phyloP scores from a whole-genome alignment of 2,113 vertebrate genomes.

The Plotosus lineatus region DNA sequence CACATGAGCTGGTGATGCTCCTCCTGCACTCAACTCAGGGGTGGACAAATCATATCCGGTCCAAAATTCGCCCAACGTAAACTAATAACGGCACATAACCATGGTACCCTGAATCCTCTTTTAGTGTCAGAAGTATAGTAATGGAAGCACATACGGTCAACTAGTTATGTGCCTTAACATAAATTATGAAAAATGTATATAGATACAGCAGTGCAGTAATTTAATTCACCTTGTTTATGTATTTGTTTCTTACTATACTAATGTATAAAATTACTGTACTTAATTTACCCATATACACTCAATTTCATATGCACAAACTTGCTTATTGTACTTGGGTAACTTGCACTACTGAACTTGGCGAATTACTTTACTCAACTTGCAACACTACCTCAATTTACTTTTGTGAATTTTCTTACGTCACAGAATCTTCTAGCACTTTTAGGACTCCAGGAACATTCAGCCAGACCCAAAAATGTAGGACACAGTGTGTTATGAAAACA shows the following conservation, averaged over 20 bases:
- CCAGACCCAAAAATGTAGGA: no score
- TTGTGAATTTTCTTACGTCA: background rate
- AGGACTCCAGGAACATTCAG: no score
- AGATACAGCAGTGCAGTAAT: no score
- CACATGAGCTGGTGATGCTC: background rate
- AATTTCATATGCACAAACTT: background rate
- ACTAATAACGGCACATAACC: no score
- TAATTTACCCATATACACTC: background rate
- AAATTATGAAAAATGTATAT: background rate
- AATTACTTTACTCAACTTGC: background rate
- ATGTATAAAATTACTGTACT: background rate
- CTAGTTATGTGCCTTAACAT: background rate
- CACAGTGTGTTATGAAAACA: no score
- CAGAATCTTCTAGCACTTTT: no score
- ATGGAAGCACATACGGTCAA: background rate
- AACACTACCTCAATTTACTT: background rate
- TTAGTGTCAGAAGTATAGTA: background rate
- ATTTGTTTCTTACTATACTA: background rate
- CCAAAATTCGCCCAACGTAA: no score
- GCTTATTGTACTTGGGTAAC: background rate
- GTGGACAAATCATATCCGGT: slow-evolving; percentile 22
- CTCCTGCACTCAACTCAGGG: background rate
- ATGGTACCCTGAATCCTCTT: background rate
- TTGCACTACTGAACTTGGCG: no score
- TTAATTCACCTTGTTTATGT: no score